Base-by-base conservation (phyloP, 2,888 invertebrate species). In the Petrolisthes manimaculis region DNA sequence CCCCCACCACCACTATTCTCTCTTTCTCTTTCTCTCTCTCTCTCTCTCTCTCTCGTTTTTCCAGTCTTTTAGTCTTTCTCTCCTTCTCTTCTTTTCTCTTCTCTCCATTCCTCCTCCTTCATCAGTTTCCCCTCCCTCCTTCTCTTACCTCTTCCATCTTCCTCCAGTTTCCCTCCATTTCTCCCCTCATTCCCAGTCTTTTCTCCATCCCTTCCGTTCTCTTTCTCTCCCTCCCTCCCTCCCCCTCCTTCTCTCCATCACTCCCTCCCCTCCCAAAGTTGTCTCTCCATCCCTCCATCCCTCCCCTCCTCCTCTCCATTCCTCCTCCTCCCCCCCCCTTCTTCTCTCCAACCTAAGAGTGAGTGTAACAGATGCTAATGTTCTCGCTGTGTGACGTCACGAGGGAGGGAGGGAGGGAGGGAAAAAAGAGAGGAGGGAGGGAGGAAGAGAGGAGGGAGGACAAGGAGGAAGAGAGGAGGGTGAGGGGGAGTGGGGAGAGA, bases 361-460 rank as follows among this genome's bases (percentile, higher is more conserved):
- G 74, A 21, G 24, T 21, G 80, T 21, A 80, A 55, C 80, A 80
- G 80, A 80, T 80, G 80, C 80, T 80, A 14, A 55, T 24, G 24
- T 80, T 80, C 80, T 80, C 80, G 80, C 80, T 24, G 21, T 54
- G 61, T 54, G 80, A 56, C 55, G 80, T 54, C 54, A 56, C 5
- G 24, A 8, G 5, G 80, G 80, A 9, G 24, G 80, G 14, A 12
- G 24, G 56, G 24, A 24, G 56, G 56, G 24, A 9, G 24, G 80
- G 14, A 24, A 9, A 21, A 12, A 24, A 12, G 9, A n/a, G 24
- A 56, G 56, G n/a, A n/a, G 61, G 24, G 24, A 12, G 21, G 56
- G 14, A 21, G 21, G 56, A 21, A 12, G 55, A 21, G 9, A 21
- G 56, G 24, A 24, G 14, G 56, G 24, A 14, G 24, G 61, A 24